Percentiles rank a stretch among this genome's conserved stretches.
Conservation (phyloP, 2,888 invertebrate species). For the Meloe dianella region DNA sequence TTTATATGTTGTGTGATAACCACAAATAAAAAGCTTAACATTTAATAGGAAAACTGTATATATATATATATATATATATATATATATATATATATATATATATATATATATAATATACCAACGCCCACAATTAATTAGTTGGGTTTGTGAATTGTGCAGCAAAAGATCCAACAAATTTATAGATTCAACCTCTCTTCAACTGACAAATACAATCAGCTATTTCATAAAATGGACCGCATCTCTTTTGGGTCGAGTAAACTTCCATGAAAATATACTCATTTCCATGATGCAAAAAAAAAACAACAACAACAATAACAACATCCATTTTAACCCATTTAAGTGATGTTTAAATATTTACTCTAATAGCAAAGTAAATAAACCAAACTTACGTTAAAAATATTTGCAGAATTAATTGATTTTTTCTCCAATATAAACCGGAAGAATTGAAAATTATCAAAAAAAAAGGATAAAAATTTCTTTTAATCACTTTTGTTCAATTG, state of each 20-base stretch:
- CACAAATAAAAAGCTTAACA: background rate
- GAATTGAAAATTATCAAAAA: too few species aligned
- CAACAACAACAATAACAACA: background rate
- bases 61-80: too few species aligned
- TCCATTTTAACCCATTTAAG: too few species aligned
- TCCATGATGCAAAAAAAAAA: too few species aligned
- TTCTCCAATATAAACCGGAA: background rate
- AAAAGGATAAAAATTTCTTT: background rate
- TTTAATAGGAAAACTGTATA: background rate
- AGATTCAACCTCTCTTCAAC: background rate
- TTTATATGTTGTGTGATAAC: background rate
- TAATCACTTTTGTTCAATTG: background rate
- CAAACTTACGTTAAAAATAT: background rate
- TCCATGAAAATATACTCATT: background rate
- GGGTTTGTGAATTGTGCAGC: background rate
- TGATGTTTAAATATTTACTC: too few species aligned
- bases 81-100: too few species aligned
- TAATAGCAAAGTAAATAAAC: background rate
- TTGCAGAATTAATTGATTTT: background rate
- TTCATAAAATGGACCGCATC: background rate
- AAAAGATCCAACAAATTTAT: background rate
- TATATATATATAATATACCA: too few species aligned
- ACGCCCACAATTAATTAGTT: slow-evolving; percentile 5
- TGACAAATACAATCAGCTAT: background rate
- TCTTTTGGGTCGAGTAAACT: background rate